Evolutionary conservation across 2,113 vertebrate genomes (phyloP), one percentile per base, ranked within the genome.

Genomic region (Harpagus bidentatus): DNA sequence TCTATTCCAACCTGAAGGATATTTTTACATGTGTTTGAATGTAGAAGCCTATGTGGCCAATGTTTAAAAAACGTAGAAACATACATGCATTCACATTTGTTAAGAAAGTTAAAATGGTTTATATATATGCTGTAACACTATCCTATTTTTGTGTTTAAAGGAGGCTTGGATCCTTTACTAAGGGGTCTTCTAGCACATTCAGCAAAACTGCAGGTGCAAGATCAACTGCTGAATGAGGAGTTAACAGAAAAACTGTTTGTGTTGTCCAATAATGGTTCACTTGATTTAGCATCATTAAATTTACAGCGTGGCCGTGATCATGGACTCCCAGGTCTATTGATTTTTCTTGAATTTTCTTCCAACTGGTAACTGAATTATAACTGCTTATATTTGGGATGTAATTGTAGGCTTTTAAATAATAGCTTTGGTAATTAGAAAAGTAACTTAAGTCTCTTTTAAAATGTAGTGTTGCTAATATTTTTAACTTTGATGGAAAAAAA

Each of bases 271-370:
- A 97, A 97, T 1, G 97, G 98, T 28, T 93, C 98, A 36, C 90
- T 99, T 96, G 99, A 99, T 94, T 97, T 99, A 97, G 98, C 99
- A 2, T 98, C 99, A 1, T 72, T 99, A 63, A 99, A 99, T 97
- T 98, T 99, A 88, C 99, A 99, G 97, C 98, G 99, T 48, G 99
- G 99, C 69, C 98, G 99, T 45, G 99, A 99, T 91, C 99, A 99
- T 1, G 99, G 98, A 23, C 98, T 99, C 20, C 99, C 99, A 98
- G 99, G 99, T 99, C 69, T 94, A 86, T 50, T 55, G 29, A 69
- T 29, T 95, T 94, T 63, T 69, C 38, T 86, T 62, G 5, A 48
- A 42, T 84, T 36, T 77, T 53, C 20, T 81, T 40, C 20, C 15
- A 31, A 4, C 21, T 94, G 16, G 12, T 87, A 66, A 81, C 34